phyloP scores from a whole-genome alignment of 2,888 invertebrate genomes.

The Sisyra terminalis region DNA sequence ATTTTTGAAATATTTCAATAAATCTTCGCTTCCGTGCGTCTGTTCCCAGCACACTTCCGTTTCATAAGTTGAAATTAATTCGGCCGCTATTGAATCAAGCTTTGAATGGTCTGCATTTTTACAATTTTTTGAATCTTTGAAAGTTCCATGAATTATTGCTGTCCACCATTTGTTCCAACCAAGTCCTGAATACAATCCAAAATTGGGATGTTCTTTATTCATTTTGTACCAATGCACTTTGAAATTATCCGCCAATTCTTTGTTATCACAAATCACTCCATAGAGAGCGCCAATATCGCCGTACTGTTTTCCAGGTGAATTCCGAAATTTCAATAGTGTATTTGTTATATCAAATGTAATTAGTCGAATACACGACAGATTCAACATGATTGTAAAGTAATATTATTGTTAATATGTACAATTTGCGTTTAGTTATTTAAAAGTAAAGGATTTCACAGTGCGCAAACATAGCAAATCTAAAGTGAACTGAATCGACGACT shows the following conservation, averaged over 20 bases:
- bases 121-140: constrained; percentile 32
- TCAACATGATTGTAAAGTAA: too few species aligned
- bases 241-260: constrained; percentile 42
- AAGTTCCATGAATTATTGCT: constrained; percentile 44
- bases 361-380: constrained; percentile 28
- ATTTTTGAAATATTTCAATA: constrained; percentile 41
- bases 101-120: constrained; percentile 22
- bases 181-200: constrained; percentile 48
- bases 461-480: too few species aligned
- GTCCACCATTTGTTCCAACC: constrained; percentile 77
- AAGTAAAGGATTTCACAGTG: too few species aligned
- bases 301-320: constrained; percentile 59
- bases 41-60: constrained; percentile 58
- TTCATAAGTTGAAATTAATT: constrained; percentile 51
- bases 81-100: constrained; percentile 33
- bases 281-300: constrained; percentile 47
- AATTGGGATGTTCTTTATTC: constrained; percentile 60
- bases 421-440: too few species aligned
- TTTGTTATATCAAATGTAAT: constrained; percentile 83
- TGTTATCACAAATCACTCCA: constrained; percentile 44
- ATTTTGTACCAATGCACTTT: constrained; percentile 45
- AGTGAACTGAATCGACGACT: too few species aligned
- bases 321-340: constrained; percentile 57
- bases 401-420: too few species aligned
- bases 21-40: constrained; percentile 42